These are phyloP conservation scores for Mastomys natalensis DNA, from an alignment of 2,113 vertebrate species.

Conservation along the genomic window DNA sequence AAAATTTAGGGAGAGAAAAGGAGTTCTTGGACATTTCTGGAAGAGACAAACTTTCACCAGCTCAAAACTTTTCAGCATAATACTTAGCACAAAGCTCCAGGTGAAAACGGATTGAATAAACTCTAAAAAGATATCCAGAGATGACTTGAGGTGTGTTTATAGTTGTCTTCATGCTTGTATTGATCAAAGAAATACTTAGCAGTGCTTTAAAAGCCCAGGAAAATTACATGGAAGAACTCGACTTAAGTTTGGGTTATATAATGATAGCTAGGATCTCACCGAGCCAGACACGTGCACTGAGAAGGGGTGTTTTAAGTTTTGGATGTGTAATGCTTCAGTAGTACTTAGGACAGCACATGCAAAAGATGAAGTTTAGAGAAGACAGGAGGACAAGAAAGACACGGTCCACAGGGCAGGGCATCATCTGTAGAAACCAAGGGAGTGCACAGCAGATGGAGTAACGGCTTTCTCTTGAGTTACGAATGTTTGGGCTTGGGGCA, in stretches of 20 bases:
- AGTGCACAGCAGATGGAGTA: neutral
- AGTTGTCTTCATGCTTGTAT: neutral
- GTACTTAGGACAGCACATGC: constrained; percentile 22
- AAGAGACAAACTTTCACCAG: constrained; percentile 33
- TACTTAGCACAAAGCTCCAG: neutral
- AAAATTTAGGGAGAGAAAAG: neutral
- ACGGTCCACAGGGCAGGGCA: neutral
- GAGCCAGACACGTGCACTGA: neutral
- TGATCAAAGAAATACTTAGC: constrained; percentile 14
- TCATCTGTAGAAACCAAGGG: constrained; percentile 34
- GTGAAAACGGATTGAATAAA: neutral
- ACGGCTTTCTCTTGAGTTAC: neutral
- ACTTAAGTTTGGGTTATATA: neutral
- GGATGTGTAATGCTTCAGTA: neutral
- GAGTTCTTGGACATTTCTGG: constrained; percentile 17
- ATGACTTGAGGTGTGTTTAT: neutral
- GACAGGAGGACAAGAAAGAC: neutral
- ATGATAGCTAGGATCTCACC: neutral
- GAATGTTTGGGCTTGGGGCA: neutral
- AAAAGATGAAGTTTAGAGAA: neutral
- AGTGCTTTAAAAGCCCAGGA: neutral
- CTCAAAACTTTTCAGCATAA: constrained; percentile 10
- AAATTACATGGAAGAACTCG: neutral
- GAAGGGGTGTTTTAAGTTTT: neutral
- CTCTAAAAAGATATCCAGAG: neutral